Evolutionary conservation across 2,113 vertebrate species (phyloP).

Genomic region (Glareola pratincola): DNA sequence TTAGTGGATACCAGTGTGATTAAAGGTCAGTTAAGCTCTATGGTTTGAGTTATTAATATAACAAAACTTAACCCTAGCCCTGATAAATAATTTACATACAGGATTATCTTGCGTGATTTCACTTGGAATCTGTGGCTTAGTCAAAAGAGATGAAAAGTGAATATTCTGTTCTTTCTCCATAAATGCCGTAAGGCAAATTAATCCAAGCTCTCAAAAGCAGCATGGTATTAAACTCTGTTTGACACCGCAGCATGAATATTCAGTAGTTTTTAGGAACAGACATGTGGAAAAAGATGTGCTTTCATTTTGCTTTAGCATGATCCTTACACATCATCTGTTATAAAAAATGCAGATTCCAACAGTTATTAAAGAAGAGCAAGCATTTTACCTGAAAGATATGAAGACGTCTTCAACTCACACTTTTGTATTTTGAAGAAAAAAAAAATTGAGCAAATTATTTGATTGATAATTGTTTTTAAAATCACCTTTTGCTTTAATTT

Average conservation of each 20-base stretch:
- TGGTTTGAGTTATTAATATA: background rate
- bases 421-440: constrained; percentile 7
- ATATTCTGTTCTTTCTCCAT: background rate
- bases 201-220: background rate
- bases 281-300: background rate
- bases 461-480: background rate
- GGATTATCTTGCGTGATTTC: background rate
- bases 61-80: background rate
- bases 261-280: background rate
- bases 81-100: background rate
- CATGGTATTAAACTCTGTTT: constrained; percentile 15
- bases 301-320: background rate
- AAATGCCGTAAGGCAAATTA: background rate
- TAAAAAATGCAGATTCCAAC: background rate
- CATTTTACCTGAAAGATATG: background rate
- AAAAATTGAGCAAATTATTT: background rate
- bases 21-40: constrained; percentile 33
- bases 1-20: background rate
- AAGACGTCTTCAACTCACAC: background rate
- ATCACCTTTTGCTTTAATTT: constrained; percentile 28
- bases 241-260: background rate
- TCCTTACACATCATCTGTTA: background rate
- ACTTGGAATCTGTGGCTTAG: background rate
- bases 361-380: background rate
- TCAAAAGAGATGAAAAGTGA: background rate